Evolutionary conservation across 2,797 vertebrate genomes (phyloP).

Genomic region (Oryzias sinensis): DNA sequence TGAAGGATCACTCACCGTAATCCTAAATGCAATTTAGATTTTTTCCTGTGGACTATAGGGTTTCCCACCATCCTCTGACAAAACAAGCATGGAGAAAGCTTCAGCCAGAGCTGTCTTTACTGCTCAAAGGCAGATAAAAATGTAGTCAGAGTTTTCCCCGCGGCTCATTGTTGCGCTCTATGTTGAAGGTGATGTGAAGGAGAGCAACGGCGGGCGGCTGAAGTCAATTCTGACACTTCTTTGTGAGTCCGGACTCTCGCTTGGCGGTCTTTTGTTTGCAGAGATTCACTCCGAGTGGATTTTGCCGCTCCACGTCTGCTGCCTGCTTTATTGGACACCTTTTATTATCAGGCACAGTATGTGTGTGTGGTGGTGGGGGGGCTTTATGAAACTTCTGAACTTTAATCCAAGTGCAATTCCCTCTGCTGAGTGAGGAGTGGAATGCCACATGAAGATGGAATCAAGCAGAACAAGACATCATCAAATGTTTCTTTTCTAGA

Average conservation of each 20-base stretch:
- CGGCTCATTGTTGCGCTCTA: not conserved
- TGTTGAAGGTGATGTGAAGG: constrained; percentile 18
- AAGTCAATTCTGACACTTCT: constrained; percentile 42
- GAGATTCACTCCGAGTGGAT: constrained; percentile 22
- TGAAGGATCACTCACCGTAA: constrained; percentile 16
- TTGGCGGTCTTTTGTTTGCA: constrained; percentile 17
- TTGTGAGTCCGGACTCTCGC: constrained; percentile 17
- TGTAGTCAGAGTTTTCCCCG: constrained; percentile 12
- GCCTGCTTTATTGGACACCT: constrained; percentile 42
- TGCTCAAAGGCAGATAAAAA: constrained; percentile 26
- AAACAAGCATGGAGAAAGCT: constrained; percentile 23
- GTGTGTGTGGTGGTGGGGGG: too few relatives aligned
- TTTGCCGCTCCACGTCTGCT: not conserved
- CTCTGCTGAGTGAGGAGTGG: too few relatives aligned
- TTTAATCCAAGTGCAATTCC: too few relatives aligned
- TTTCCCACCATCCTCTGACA: constrained; percentile 14
- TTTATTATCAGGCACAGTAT: constrained; percentile 24
- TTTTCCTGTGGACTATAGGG: constrained; percentile 18
- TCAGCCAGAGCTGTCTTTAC: constrained; percentile 26
- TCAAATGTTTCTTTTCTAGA: too few relatives aligned
- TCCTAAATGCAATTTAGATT: constrained; percentile 14
- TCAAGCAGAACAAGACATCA: too few relatives aligned
- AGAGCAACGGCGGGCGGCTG: constrained; percentile 20
- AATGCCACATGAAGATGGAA: too few relatives aligned
- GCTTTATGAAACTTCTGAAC: too few relatives aligned